phyloP scores from a whole-genome alignment of 2,888 invertebrate genomes.

The Byasa hedistus region DNA sequence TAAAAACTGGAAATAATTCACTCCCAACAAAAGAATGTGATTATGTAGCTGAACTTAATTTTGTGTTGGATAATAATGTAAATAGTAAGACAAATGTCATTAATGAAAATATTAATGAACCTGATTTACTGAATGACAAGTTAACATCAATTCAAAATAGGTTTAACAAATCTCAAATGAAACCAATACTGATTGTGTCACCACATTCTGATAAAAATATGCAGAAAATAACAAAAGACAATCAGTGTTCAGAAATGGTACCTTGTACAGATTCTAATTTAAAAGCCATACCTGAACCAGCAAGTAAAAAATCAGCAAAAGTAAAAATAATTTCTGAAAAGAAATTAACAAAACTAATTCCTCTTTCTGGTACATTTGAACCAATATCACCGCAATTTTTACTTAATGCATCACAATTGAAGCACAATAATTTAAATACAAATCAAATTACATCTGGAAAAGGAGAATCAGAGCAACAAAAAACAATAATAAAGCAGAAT shows the following conservation, averaged over 20 bases:
- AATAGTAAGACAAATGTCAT: conserved; percentile 13
- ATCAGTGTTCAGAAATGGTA: neutral
- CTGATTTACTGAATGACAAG: conserved; percentile 34
- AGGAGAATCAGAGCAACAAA: conserved; percentile 27
- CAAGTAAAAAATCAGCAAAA: conserved; percentile 36
- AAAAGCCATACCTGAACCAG: neutral
- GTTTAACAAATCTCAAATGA: conserved; percentile 27
- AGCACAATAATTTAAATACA: conserved; percentile 30
- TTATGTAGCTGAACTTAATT: conserved; percentile 14
- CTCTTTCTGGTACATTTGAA: conserved; percentile 47
- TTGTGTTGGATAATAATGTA: conserved; percentile 19
- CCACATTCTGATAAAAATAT: conserved; percentile 13
- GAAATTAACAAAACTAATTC: conserved; percentile 50
- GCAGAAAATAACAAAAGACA: neutral
- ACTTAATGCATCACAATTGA: conserved; percentile 43
- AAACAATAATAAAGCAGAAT: conserved; percentile 1
- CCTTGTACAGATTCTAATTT: neutral
- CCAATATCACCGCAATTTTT: conserved; percentile 51
- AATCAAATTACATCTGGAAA: conserved; percentile 16
- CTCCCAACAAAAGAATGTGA: conserved; percentile 7
- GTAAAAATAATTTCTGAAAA: conserved; percentile 63
- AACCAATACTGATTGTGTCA: conserved; percentile 27
- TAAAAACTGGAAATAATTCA: conserved; percentile 8
- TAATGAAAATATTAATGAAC: conserved; percentile 8
- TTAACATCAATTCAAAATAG: conserved; percentile 30